These are phyloP conservation scores for Gymnothorax reevesii DNA, from an alignment of 2,797 vertebrate species.

Conservation along the genomic window DNA sequence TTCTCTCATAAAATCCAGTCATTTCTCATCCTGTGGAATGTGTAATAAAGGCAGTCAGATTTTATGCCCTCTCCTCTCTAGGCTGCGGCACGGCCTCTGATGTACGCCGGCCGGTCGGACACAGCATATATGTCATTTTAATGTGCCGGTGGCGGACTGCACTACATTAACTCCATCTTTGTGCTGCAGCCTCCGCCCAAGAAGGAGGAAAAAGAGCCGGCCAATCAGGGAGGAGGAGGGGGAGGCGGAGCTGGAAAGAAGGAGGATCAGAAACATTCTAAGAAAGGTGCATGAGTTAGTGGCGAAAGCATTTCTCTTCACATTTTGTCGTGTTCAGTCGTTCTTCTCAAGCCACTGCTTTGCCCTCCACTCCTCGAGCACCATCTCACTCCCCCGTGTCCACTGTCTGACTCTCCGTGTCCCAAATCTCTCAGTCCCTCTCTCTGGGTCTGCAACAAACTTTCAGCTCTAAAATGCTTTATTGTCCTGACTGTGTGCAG, in stretches of 20 bases:
- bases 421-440: conserved; percentile 10
- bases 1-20: neutral
- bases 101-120: neutral
- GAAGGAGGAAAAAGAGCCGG: conserved; percentile 61
- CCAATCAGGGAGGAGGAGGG: conserved; percentile 18
- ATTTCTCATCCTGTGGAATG: neutral
- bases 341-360: neutral
- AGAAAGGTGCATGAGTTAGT: conserved; percentile 54
- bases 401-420: neutral
- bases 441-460: neutral
- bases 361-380: neutral
- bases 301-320: neutral
- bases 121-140: neutral
- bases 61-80: neutral
- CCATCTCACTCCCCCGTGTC: neutral
- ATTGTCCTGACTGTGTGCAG: too few species aligned
- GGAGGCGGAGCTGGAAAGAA: conserved; percentile 47
- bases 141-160: neutral
- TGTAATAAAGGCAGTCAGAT: neutral
- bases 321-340: neutral
- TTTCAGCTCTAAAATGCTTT: too few species aligned
- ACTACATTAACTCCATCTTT: conserved; percentile 8
- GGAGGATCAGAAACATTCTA: conserved; percentile 58
- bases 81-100: neutral
- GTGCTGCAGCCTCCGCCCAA: conserved; percentile 56